Evolutionary conservation across 2,797 vertebrate species (phyloP).

Genomic region (Falco rusticolus): DNA sequence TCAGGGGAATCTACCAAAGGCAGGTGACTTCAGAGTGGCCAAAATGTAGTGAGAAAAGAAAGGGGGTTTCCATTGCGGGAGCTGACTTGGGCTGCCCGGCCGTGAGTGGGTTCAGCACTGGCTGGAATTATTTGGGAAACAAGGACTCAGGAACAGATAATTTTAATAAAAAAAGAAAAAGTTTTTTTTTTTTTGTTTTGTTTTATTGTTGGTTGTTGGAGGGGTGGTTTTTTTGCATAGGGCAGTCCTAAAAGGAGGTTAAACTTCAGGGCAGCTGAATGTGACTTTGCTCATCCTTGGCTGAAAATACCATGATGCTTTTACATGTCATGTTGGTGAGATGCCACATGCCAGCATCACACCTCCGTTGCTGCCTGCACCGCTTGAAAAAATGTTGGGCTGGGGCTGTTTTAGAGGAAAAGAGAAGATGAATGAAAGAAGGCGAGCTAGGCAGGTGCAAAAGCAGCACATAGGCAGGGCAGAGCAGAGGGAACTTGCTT

Average conservation of each 20-base stretch:
- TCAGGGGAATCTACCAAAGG: neutral
- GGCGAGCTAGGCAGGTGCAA: neutral
- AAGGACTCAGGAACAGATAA: neutral
- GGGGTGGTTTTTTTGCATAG: neutral
- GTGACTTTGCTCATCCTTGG: neutral
- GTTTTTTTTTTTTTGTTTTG: no score
- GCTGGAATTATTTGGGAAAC: neutral
- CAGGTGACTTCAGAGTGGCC: neutral
- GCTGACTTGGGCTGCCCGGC: neutral
- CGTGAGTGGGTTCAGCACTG: neutral
- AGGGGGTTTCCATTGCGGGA: constrained; percentile 27
- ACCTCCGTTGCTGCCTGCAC: neutral
- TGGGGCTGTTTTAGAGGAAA: neutral
- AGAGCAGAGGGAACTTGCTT: neutral
- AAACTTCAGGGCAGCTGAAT: neutral
- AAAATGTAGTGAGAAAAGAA: neutral
- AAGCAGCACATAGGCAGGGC: neutral
- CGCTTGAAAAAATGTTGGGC: neutral
- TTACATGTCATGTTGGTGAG: fast-evolving
- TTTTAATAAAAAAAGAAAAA: neutral
- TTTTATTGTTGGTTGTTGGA: no score
- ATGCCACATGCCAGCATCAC: neutral
- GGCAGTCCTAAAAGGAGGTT: neutral
- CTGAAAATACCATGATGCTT: neutral
- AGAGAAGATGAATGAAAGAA: neutral